Evolutionary conservation across 2,888 invertebrate genomes (phyloP), one percentile per base, ranked within the genome.

Genomic region (Pterostichus niger): DNA sequence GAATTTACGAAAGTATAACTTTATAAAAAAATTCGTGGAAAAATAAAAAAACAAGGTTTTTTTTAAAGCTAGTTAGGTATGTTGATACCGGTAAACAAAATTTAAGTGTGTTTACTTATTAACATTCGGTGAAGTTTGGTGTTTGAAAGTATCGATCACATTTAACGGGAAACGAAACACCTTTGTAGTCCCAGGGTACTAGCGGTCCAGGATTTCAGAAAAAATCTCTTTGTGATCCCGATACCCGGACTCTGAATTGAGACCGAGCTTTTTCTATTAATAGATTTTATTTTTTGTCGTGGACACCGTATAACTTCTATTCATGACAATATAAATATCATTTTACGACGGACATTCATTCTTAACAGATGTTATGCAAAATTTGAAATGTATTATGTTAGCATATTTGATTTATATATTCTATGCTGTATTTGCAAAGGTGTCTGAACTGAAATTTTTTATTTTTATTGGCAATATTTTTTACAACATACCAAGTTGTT

Each of bases 21-120:
- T n/a, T n/a, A n/a, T n/a, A n/a, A n/a, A n/a, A n/a, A n/a, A n/a
- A n/a, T n/a, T n/a, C n/a, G n/a, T n/a, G n/a, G n/a, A n/a, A n/a
- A n/a, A n/a, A n/a, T n/a, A n/a, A n/a, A n/a, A n/a, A n/a, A n/a
- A n/a, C n/a, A n/a, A n/a, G n/a, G n/a, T n/a, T n/a, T n/a, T n/a
- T n/a, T n/a, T n/a, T n/a, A n/a, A 24, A 24, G 24, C 24, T 40
- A 3, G 40, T 40, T 40, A 40, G 6, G 40, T 5, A 9, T 40
- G 40, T 40, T 40, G 1, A 5, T 6, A 40, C 6, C 6, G 40
- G 59, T 59, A 24, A 11, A 24, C 24, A 24, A 24, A 2, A 24
- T 24, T 24, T 24, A 17, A 31, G 59, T 59, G 44, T 71, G 71
- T 71, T 71, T 71, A 71, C 44, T 71, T 71, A 71, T 71, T 71